Conservation (phyloP, 2,888 invertebrate genomes). For the Tipula vernalis region DNA sequence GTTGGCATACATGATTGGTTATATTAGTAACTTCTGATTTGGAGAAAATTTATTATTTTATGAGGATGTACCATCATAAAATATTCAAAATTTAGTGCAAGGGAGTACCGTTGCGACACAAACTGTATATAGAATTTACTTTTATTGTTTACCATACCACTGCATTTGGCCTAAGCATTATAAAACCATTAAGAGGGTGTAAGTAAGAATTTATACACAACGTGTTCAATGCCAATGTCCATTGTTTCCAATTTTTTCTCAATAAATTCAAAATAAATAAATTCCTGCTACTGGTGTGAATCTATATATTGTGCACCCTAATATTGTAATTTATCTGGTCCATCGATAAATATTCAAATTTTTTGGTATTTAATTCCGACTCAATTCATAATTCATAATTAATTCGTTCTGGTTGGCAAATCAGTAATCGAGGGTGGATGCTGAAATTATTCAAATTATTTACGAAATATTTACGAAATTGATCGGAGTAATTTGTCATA, state of each 20-base stretch:
- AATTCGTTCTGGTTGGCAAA: neutral
- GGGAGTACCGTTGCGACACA: no score
- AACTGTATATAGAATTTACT: no score
- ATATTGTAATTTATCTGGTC: neutral
- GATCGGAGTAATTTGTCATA: no score
- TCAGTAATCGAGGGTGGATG: neutral
- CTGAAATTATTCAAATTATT: no score
- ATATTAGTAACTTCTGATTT: neutral
- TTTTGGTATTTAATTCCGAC: neutral
- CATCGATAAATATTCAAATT: neutral
- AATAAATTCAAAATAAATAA: neutral
- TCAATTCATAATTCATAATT: neutral
- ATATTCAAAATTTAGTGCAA: no score
- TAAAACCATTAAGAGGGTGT: neutral
- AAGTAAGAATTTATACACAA: no score
- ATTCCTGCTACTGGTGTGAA: neutral
- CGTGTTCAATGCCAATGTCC: neutral
- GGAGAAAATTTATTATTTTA: neutral
- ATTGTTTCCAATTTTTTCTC: neutral
- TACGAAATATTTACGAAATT: no score
- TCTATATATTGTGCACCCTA: neutral
- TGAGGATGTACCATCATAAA: neutral
- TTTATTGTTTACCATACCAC: neutral
- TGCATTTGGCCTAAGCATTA: neutral
- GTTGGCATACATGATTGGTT: neutral